Base-by-base conservation (phyloP, 2,797 vertebrate genomes). In the Phataginus tetradactyla region DNA sequence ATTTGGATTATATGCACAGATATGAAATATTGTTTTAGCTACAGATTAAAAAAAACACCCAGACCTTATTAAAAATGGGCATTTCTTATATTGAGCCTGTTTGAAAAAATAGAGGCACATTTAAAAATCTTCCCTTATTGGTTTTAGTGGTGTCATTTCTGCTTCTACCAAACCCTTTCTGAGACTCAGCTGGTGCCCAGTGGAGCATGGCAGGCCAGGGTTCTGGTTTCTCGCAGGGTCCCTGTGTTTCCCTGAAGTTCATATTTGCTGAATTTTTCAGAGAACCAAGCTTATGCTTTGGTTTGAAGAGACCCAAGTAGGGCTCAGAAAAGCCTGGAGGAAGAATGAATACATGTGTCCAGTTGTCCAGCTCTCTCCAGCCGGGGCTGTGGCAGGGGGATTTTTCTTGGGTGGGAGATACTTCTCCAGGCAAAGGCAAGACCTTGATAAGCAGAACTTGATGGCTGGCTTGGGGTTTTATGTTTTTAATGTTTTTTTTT, bases 51-150 rank as follows among this genome's bases (percentile, higher is more conserved):
- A 89, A 86, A 61, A 6, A 0, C 18, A 42, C 59, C 45, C 20
- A 21, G 91, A 68, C 13, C 14, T 94, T 96, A 45, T 64, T 90
- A 69, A 86, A 45, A 77, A 74, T 37, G n/a, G 64, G 14, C 15
- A 64, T 78, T 91, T 96, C 49, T 83, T 89, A 61, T 25, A 61
- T 57, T 27, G 20, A 66, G 9, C 25, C 49, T 83, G 18, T 91
- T 72, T 77, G 61, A 42, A 81, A 81, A 90, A 86, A 51, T 37
- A 17, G 27, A 93, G 27, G 29, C 29, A 77, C 63, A n/a, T 72
- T 81, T 51, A 14, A 86, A 95, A 91, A 34, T 51, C 25, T 57
- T 13, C 11, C 29, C 37, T 93, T 34, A 4, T 17, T 72, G 79
- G 55, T 20, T 34, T 86, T 42, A 39, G 49, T 63, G 42, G 34